A percentile compares a stretch with the other conserved stretches of the same genome.
These are phyloP conservation scores for Lucilia cuprina DNA, from an alignment of 1,140 invertebrate genomes.

Conservation along the genomic window DNA sequence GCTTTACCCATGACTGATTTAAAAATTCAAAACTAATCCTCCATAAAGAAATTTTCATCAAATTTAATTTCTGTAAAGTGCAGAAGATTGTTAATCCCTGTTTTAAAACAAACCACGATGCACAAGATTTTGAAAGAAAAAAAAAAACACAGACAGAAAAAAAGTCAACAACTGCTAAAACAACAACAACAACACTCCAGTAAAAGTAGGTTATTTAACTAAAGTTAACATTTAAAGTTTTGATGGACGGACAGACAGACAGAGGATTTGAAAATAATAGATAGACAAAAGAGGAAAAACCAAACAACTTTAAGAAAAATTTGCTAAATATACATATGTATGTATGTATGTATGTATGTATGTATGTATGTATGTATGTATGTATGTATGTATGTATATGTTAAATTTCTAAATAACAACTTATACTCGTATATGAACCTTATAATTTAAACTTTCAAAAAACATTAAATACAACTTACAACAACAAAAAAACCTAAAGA, in stretches of 20 bases:
- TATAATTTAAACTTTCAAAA: conserved; percentile 12
- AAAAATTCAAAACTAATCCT: too few relatives aligned
- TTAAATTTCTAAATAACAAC: not conserved
- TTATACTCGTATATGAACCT: not conserved
- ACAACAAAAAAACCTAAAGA: not conserved
- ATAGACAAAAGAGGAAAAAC: not conserved
- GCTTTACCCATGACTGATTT: too few relatives aligned
- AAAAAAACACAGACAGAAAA: not conserved
- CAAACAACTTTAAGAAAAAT: conserved; percentile 2
- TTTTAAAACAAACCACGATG: not conserved
- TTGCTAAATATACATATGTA: not conserved
- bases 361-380: too few relatives aligned
- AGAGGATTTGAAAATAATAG: not conserved
- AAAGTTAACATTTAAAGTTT: conserved; percentile 5
- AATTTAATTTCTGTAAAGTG: not conserved
- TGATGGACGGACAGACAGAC: not conserved
- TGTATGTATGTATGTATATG: too few relatives aligned
- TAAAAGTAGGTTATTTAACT: conserved; percentile 27
- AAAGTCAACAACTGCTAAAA: not conserved
- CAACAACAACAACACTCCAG: not conserved
- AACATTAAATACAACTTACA: not conserved
- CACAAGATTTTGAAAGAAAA: not conserved
- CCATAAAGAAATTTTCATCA: too few relatives aligned
- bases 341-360: too few relatives aligned
- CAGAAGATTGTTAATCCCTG: not conserved